phyloP scores from a whole-genome alignment of 2,113 vertebrate species.

The Syngnathus typhle region DNA sequence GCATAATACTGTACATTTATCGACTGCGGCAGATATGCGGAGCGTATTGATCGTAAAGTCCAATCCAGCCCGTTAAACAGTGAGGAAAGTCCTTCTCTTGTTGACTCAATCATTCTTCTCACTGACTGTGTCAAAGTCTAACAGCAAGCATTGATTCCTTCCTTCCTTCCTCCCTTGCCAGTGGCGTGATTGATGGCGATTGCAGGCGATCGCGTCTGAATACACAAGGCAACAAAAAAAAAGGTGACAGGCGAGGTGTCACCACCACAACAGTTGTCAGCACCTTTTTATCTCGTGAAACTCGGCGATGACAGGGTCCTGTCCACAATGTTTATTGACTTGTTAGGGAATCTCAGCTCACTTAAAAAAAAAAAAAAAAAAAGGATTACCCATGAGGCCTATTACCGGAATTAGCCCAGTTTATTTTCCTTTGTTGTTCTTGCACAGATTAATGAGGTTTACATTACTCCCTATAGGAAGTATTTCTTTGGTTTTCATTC shows the following conservation, averaged over 20 bases:
- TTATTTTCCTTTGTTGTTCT: too few species aligned
- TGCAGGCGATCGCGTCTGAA: not conserved
- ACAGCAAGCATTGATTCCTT: constrained; percentile 2
- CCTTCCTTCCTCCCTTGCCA: not conserved
- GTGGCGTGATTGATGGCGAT: not conserved
- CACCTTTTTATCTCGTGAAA: constrained; percentile 8
- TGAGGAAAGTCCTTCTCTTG: constrained; percentile 3
- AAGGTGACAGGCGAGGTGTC: not conserved
- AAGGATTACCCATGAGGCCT: not conserved
- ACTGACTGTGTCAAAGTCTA: constrained; percentile 11
- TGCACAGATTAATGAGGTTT: not conserved
- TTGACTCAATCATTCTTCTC: constrained; percentile 12
- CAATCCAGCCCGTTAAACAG: constrained; percentile 5
- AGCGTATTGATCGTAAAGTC: constrained; percentile 1
- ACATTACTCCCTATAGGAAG: not conserved
- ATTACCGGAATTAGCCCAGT: not conserved
- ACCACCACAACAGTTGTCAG: not conserved
- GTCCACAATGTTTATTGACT: not conserved
- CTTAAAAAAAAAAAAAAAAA: too few species aligned
- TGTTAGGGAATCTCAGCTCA: not conserved
- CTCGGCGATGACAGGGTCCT: not conserved
- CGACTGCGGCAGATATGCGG: constrained; percentile 1
- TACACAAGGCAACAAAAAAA: not conserved
- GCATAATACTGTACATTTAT: constrained; percentile 6
- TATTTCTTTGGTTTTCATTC: not conserved